Base-by-base conservation (phyloP, 2,797 vertebrate species). In the Acomys russatus region DNA sequence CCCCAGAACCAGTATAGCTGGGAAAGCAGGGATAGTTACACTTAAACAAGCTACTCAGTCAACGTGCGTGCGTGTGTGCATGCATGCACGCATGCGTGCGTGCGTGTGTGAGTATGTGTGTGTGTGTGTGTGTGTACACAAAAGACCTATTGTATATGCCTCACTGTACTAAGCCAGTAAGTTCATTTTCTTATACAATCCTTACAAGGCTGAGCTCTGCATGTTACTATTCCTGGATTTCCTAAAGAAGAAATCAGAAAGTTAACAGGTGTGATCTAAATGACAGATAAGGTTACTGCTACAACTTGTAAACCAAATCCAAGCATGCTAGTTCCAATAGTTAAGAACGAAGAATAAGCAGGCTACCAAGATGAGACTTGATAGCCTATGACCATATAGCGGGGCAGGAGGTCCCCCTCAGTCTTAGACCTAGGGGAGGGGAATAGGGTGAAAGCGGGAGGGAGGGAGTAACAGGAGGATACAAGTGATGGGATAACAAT, bases 281-380 rank as follows among this genome's bases (percentile, higher is more conserved):
- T 59, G 90, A 97, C 49, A 61, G 90, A 96, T 59, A 44, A 82
- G 35, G 49, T 78, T 82, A 77, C 33, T 79, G 66, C 22, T 6
- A 20, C 54, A 87, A 84, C 35, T 25, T 87, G 14, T 61, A 95
- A 94, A 84, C 30, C 77, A 92, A 59, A 90, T 10, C 56, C 8
- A 61, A 23, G 38, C 17, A 51, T 56, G 44, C 66, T 44, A 11
- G n/a, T 54, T 54, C 15, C 56, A 89, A 83, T 15, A 85, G 35
- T 9, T 79, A 59, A 59, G 64, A 82, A 92, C 15, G 28, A 38
- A 15, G 44, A 44, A 3, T 44, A 44, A 44, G 44, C 44, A 44
- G 44, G 44, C 44, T 44, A 44, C 44, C 44, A 44, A 44, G 44
- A 44, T 44, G 44, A 44, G 44, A 44, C 44, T 44, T 44, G 44